Conservation (phyloP, 2,888 invertebrate genomes). For the Drosophila mayaguana region DNA sequence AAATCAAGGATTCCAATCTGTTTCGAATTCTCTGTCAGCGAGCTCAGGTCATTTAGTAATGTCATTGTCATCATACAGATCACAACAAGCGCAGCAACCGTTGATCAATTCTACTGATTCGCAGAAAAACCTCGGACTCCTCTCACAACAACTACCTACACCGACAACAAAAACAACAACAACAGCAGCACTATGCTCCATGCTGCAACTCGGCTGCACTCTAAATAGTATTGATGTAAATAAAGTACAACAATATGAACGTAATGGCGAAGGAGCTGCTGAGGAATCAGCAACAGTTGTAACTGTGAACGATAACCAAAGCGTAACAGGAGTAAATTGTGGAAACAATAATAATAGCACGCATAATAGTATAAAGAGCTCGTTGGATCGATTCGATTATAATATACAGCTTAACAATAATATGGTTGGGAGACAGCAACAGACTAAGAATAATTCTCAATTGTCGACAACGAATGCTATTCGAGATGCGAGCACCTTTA, state of each 20-base stretch:
- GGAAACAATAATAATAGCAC: slow-evolving; percentile 1
- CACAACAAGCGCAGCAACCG: slow-evolving; percentile 19
- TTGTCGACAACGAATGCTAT: slow-evolving; percentile 25
- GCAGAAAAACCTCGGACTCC: not conserved
- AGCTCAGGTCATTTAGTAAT: slow-evolving; percentile 31
- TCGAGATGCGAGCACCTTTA: slow-evolving; percentile 38
- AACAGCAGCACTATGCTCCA: slow-evolving; percentile 11
- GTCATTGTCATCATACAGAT: slow-evolving; percentile 38
- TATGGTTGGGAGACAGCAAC: slow-evolving; percentile 76
- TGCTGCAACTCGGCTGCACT: slow-evolving; percentile 7
- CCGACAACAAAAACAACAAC: slow-evolving; percentile 5
- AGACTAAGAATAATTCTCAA: slow-evolving; percentile 38
- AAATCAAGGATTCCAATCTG: not conserved
- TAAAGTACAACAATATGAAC: not conserved
- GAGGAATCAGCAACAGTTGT: not conserved
- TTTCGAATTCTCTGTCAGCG: not conserved
- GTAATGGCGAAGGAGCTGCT: not conserved
- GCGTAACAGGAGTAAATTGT: not conserved
- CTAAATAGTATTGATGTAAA: slow-evolving; percentile 1
- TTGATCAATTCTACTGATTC: slow-evolving; percentile 8
- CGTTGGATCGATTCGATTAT: not conserved
- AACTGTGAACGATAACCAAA: not conserved
- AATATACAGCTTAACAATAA: slow-evolving; percentile 43
- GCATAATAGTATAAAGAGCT: slow-evolving; percentile 8
- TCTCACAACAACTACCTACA: not conserved